Evolutionary conservation across 2,888 invertebrate genomes (phyloP), one percentile per base, ranked within the genome.

Genomic region (Yponomeuta cagnagella): DNA sequence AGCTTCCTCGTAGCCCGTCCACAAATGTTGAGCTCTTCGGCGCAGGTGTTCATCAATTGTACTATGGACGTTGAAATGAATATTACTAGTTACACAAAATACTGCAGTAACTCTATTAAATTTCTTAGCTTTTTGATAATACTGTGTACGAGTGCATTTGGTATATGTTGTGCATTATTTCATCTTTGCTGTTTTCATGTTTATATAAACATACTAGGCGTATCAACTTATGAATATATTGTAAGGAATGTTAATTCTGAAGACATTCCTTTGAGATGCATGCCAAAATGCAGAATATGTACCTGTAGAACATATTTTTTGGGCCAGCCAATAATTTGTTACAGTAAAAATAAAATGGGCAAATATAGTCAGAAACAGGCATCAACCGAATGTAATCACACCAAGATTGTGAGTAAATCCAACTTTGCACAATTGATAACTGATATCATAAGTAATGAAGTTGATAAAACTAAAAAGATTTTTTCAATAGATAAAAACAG

Each of bases 151-250:
- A 87, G 96, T 72, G 95, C 96, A n/a, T 94, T 96, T 33, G 94
- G 96, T 15, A 95, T 96, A 6, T 95, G 96, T 2, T 95, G 95
- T 48, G 93, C 97, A 69, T 93, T 98, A 72, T 89, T 97, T 74
- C 97, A 98, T 87, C 92, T 98, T 70, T 96, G 96, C 82, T 96
- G 96, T 88, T 98, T 98, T 85, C 97, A 98, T 87, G 94, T 96
- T 73, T 97, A 97, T 87, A 97, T 98, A 80, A 95, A 95, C 3
- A 94, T 95, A 76, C 89, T 97, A 78, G 97, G 97, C 1, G 92
- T 97, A 67, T 97, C 98, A 31, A 98, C 98, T 0, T 98, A 97
- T 88, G 98, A 98, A 82, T 98, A 97, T 86, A 96, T 98, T 73
- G 81, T 88, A 70, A 84, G 79, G 74, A 84, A 80, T 75, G 77